Evolutionary conservation across 2,797 vertebrate genomes (phyloP), one percentile per base, ranked within the genome.

Genomic region (Tenualosa thibaudeaui): DNA sequence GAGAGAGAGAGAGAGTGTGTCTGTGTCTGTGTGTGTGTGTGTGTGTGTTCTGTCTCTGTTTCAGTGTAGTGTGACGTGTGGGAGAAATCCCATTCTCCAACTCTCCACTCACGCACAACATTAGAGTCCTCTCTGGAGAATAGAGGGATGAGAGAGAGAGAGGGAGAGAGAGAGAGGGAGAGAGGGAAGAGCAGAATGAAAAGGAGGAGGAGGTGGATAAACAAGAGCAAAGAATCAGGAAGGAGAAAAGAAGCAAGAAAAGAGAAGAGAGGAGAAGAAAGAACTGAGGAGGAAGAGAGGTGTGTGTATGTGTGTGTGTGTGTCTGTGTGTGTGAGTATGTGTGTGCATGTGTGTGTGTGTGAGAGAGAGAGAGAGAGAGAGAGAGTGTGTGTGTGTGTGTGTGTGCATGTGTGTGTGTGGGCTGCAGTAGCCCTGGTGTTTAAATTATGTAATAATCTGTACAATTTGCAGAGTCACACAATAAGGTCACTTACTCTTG

Each of bases 401-500:
- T 51, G 50, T n/a, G 24, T n/a, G 5, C 22, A 3, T 24, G 60
- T 65, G 24, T 65, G 10, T 31, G 62, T 68, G 62, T 26, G 62
- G 31, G 31, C 31, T 46, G 46, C 46, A 3, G 46, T 46, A 46
- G 46, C 46, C 46, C 46, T 15, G 65, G 26, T 22, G 56, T 58
- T 58, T 58, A 58, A 58, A 58, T 58, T 19, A 58, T 22, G 19
- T 58, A 19, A 58, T n/a, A 58, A 75, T 75, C 68, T 17, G 31
- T 17, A 15, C 31, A 75, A 75, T 75, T 75, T 3, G 31, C 15
- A 31, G 68, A 75, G 68, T 75, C 68, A 75, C 68, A 1, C 31
- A 75, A 75, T 31, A 31, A 75, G 68, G 68, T 75, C 68, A 75
- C 37, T 75, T 75, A 31, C 68, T 75, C 68, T 15, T 75, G 12